Evolutionary conservation across 2,888 invertebrate genomes (phyloP).

Genomic region (Xylota sylvarum): DNA sequence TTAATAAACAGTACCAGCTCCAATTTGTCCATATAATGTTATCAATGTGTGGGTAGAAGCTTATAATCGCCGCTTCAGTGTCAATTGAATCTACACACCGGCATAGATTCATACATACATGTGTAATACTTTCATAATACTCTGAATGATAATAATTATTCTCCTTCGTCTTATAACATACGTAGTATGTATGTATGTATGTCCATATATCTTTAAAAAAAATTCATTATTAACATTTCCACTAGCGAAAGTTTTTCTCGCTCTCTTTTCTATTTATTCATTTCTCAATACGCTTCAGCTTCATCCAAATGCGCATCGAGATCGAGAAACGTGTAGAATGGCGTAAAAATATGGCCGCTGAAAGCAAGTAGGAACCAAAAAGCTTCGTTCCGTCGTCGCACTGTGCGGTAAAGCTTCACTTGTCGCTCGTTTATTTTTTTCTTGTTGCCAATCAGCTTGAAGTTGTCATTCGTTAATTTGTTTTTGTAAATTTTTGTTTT

Average conservation of each 20-base stretch:
- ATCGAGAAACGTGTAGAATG: conserved; percentile 38
- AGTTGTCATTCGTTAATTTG: conserved; percentile 2
- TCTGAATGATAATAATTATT: conserved; percentile 11
- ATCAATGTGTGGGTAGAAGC: not conserved
- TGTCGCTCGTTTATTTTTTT: not conserved
- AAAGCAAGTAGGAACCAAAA: conserved; percentile 1
- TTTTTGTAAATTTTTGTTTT: conserved; percentile 1
- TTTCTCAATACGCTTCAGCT: conserved; percentile 6
- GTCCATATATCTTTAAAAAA: conserved; percentile 31
- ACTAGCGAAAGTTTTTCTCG: conserved; percentile 60
- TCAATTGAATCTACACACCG: conserved; percentile 16
- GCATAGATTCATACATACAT: not conserved
- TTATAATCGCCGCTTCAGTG: conserved; percentile 1
- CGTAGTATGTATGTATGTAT: no score
- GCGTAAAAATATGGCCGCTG: conserved; percentile 16
- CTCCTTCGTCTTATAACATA: conserved; percentile 26
- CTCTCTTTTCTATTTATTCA: not conserved
- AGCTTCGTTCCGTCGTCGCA: conserved; percentile 16
- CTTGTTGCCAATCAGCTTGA: not conserved
- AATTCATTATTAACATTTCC: conserved; percentile 36
- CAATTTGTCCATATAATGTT: not conserved
- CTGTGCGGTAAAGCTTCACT: conserved; percentile 33
- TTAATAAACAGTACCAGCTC: not conserved
- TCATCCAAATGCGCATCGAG: conserved; percentile 32
- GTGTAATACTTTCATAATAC: conserved; percentile 26